Conservation (phyloP, 2,888 invertebrate genomes). For the Rhagonycha fulva region DNA sequence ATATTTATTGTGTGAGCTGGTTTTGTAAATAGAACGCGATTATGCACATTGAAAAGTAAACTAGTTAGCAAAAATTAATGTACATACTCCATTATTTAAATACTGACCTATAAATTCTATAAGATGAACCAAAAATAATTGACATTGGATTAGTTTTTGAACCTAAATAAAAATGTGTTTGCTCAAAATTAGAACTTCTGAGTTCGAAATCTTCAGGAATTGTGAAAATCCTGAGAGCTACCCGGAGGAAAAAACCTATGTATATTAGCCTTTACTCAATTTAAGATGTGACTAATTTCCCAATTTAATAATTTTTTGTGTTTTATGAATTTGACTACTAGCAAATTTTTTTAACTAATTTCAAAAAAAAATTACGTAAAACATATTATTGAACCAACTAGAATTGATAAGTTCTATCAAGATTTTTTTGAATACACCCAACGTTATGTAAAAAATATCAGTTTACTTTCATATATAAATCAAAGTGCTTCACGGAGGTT, state of each 20-base stretch:
- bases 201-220: too few species aligned
- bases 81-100: too few species aligned
- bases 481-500: neutral
- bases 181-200: too few species aligned
- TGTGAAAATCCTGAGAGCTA: too few species aligned
- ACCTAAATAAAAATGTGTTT: neutral
- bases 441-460: neutral
- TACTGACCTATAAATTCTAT: neutral
- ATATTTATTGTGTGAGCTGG: conserved; percentile 15
- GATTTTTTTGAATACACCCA: neutral
- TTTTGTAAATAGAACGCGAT: conserved; percentile 2
- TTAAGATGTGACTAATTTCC: too few species aligned
- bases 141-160: neutral
- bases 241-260: too few species aligned
- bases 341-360: too few species aligned
- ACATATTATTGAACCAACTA: too few species aligned
- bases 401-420: neutral
- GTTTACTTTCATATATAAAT: neutral
- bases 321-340: too few species aligned
- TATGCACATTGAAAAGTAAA: neutral
- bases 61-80: neutral
- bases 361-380: too few species aligned
- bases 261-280: too few species aligned
- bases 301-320: too few species aligned
- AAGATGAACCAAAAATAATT: neutral